Base-by-base conservation (phyloP, 2,888 invertebrate genomes). In the Cryptophagus acutangulus region DNA sequence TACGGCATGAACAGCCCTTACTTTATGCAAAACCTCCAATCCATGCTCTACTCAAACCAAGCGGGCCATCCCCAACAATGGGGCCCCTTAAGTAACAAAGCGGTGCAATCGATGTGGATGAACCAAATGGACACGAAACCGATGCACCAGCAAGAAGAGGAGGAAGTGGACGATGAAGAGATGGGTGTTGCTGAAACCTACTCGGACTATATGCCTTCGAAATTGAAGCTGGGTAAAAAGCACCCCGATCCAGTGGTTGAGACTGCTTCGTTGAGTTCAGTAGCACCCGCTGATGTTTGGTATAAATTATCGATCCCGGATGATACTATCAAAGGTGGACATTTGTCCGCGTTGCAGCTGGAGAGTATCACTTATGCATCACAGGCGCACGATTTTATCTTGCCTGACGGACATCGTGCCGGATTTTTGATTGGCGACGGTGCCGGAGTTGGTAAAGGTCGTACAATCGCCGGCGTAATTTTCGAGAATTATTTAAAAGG, bases 181-280 rank as follows among this genome's bases (percentile, higher is more conserved):
- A 84, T 97, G 79, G 96, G 95, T 9, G 93, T 96, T 12, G 95
- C 96, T 0, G 99, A 99, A 70, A 99, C 97, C 0, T 99, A 97
- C 65, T 87, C 94, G 3, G 95, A 97, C 62, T 99, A 99, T 66
- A 93, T 92, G 89, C 99, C 99, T 1, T 79, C 88, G 1, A 99
- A 99, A 77, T 74, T 95, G 57, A 91, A 91, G 71, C 72, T 94
- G 36, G 99, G 99, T 8, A 82, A 83, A 57, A 90, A 92, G 63
- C 99, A 99, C 77, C 99, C 99, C 0, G 99, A 99, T 73, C 88
- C 93, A 0, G 97, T 99, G 3, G 99, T 99, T 5, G 99, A 99
- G 71, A 99, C 99, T 0, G 95, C 95, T 5, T 96, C 97, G 0
- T 74, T 99, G 30, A 92, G 95, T 0, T 94, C 93, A 25, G 95